These are phyloP conservation scores for Plutomurus gul DNA, from an alignment of 1,140 invertebrate genomes.

Conservation along the genomic window DNA sequence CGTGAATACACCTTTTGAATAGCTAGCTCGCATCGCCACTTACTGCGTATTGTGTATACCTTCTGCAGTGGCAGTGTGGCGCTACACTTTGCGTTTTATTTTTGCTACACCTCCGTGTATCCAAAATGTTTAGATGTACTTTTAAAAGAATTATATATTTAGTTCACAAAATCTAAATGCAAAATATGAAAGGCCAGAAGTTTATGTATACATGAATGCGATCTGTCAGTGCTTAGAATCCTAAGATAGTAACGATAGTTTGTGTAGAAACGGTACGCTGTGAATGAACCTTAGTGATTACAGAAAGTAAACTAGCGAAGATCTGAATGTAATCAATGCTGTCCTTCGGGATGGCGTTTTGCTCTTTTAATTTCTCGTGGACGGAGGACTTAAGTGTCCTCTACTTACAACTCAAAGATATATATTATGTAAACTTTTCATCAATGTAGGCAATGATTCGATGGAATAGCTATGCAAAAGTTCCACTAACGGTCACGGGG, in stretches of 20 bases:
- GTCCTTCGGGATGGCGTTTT: not conserved
- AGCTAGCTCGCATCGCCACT: too few relatives aligned
- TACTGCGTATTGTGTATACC: too few relatives aligned
- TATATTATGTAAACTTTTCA: not conserved
- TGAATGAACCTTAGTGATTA: too few relatives aligned
- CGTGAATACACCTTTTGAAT: too few relatives aligned
- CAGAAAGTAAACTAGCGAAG: too few relatives aligned
- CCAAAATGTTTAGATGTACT: not conserved
- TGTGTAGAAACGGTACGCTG: too few relatives aligned
- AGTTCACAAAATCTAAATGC: not conserved
- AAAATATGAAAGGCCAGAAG: not conserved
- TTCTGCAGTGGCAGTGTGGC: too few relatives aligned
- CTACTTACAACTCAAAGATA: not conserved
- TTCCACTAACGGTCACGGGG: slow-evolving; percentile 13
- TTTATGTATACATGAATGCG: not conserved
- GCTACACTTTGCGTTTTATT: too few relatives aligned
- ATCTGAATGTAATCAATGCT: not conserved
- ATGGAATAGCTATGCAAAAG: slow-evolving; percentile 49
- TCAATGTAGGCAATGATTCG: slow-evolving; percentile 42
- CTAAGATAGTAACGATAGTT: too few relatives aligned
- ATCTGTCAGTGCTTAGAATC: too few relatives aligned
- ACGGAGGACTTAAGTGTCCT: slow-evolving; percentile 19
- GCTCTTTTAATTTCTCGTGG: slow-evolving; percentile 31
- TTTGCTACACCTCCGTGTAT: not conserved
- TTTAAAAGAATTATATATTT: not conserved